These are phyloP conservation scores for Huso huso DNA, from an alignment of 2,797 vertebrate species.

Conservation along the genomic window DNA sequence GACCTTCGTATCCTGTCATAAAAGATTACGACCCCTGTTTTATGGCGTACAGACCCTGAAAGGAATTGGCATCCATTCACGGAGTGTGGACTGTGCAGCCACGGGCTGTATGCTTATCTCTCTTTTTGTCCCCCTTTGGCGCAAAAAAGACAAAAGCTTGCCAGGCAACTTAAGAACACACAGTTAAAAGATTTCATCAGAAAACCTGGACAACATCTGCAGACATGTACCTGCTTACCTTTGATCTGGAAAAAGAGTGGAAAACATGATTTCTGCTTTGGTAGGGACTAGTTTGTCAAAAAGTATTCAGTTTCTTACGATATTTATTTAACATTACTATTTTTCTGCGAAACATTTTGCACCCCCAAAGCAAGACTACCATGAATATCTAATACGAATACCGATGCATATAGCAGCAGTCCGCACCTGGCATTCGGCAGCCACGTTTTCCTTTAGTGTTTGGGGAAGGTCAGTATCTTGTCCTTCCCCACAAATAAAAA, in stretches of 20 bases:
- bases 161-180: constrained; percentile 50
- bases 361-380: too few species aligned
- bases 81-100: constrained; percentile 68
- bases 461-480: too few species aligned
- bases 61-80: constrained; percentile 80
- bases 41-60: constrained; percentile 73
- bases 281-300: neutral
- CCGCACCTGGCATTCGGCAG: too few species aligned
- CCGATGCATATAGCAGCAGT: too few species aligned
- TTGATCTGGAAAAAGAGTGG: constrained; percentile 38
- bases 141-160: constrained; percentile 56
- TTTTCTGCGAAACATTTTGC: too few species aligned
- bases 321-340: too few species aligned
- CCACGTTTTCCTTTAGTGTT: too few species aligned
- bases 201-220: constrained; percentile 53
- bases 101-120: constrained; percentile 72
- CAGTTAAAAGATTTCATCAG: constrained; percentile 52
- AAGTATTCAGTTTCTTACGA: too few species aligned
- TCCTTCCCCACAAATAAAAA: too few species aligned
- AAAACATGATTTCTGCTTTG: neutral
- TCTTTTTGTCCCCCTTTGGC: constrained; percentile 56
- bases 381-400: too few species aligned
- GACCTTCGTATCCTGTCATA: constrained; percentile 92
- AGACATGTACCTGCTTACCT: constrained; percentile 47
- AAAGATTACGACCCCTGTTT: constrained; percentile 91